Conservation (phyloP, 1,140 invertebrate genomes). For the Anadara kagoshimensis region DNA sequence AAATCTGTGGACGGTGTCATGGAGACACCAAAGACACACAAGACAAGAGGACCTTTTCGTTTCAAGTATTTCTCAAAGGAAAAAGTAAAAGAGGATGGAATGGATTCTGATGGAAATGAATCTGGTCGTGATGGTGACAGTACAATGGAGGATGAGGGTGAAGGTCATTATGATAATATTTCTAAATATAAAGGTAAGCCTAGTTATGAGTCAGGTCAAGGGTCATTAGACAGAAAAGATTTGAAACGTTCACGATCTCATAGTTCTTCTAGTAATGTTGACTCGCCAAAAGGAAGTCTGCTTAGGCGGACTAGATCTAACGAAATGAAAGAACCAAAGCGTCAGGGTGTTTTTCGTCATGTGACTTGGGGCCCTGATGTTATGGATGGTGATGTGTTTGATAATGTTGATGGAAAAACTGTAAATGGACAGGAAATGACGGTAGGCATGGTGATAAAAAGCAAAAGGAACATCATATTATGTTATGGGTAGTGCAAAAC, state of each 20-base stretch:
- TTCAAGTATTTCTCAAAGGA: slow-evolving; percentile 22
- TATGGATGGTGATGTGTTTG: slow-evolving; percentile 1
- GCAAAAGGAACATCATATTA: too few relatives aligned
- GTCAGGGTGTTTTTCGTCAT: slow-evolving; percentile 27
- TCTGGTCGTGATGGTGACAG: slow-evolving; percentile 15
- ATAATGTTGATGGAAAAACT: too few relatives aligned
- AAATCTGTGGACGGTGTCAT: background rate
- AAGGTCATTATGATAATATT: slow-evolving; percentile 22
- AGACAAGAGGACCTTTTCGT: slow-evolving; percentile 29
- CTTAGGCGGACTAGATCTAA: background rate
- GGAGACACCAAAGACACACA: background rate
- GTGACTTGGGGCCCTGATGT: slow-evolving; percentile 34
- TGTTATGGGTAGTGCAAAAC: too few relatives aligned
- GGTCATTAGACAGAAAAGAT: background rate
- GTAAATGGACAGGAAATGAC: too few relatives aligned
- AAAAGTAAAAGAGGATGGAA: background rate
- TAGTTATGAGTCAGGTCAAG: slow-evolving; percentile 2
- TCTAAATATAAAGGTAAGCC: background rate
- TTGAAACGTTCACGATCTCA: slow-evolving; percentile 16
- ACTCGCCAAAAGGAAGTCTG: background rate
- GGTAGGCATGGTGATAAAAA: too few relatives aligned
- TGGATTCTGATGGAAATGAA: slow-evolving; percentile 6
- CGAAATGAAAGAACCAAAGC: background rate
- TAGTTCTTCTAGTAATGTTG: slow-evolving; percentile 10
- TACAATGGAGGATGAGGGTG: background rate